Conservation (phyloP, 2,888 invertebrate species). For the Plebejus anna region DNA sequence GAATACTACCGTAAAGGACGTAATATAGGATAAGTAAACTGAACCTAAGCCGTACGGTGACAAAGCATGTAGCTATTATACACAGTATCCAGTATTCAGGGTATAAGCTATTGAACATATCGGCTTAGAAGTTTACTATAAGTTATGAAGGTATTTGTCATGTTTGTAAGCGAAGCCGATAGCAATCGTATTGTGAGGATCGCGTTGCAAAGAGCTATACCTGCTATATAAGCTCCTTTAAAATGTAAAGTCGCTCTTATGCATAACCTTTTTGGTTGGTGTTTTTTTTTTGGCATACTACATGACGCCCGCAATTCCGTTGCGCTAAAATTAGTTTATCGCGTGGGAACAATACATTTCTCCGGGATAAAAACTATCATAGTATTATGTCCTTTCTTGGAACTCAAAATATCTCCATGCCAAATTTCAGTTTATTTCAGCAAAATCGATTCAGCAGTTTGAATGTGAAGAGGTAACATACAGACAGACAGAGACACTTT, state of each 20-base stretch:
- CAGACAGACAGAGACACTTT: too few species aligned
- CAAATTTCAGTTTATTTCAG: too few species aligned
- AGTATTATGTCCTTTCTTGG: too few species aligned
- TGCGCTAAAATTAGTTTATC: too few species aligned
- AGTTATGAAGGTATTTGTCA: slow-evolving; percentile 19
- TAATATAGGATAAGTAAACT: neutral
- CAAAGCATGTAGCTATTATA: neutral
- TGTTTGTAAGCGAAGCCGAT: slow-evolving; percentile 13
- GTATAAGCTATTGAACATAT: slow-evolving; percentile 7
- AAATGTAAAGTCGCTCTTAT: neutral
- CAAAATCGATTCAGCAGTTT: too few species aligned
- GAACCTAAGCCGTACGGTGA: neutral
- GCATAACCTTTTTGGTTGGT: too few species aligned
- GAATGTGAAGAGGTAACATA: too few species aligned
- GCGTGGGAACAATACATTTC: too few species aligned
- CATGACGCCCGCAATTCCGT: too few species aligned
- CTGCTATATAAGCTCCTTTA: neutral
- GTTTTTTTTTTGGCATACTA: too few species aligned
- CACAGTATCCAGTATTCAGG: neutral
- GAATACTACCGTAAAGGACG: neutral
- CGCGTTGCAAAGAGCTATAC: slow-evolving; percentile 10
- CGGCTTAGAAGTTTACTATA: slow-evolving; percentile 8
- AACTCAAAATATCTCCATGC: too few species aligned
- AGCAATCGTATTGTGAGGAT: slow-evolving; percentile 1
- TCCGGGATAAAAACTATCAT: too few species aligned